phyloP scores from a whole-genome alignment of 2,113 vertebrate species.

The Lamprologus ornatipinnis region DNA sequence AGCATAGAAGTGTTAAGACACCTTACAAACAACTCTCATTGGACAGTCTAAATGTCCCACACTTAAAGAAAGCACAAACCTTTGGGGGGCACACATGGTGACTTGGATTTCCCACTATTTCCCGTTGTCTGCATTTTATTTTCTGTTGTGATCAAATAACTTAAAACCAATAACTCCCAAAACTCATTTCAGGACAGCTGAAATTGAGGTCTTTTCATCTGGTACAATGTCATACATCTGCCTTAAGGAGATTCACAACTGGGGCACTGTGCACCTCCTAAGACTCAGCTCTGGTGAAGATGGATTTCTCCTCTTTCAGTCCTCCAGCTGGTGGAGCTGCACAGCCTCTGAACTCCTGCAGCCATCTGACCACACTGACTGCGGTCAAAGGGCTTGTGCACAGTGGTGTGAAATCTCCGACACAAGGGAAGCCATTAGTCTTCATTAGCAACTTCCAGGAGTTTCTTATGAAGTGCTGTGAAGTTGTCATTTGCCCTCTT shows the following conservation, averaged over 20 bases:
- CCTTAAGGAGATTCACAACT: not conserved
- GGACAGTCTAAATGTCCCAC: not conserved
- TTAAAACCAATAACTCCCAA: not conserved
- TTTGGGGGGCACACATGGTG: not conserved
- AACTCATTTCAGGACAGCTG: not conserved
- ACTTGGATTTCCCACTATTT: not conserved
- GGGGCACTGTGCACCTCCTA: not conserved
- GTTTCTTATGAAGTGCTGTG: conserved; percentile 76
- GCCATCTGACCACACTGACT: conserved; percentile 22
- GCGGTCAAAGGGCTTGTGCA: conserved; percentile 57
- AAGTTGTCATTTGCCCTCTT: conserved; percentile 70
- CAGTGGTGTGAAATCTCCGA: conserved; percentile 62
- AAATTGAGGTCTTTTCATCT: not conserved
- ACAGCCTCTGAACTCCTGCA: not conserved
- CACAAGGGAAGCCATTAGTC: conserved; percentile 70
- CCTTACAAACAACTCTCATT: not conserved
- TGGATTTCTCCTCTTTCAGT: not conserved
- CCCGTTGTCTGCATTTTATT: not conserved
- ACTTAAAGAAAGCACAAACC: not conserved
- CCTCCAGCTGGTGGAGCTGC: not conserved
- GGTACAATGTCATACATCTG: not conserved
- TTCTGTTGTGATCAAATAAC: not conserved
- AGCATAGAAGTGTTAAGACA: not conserved
- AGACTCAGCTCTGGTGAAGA: not conserved
- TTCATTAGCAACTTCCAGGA: conserved; percentile 78